These are phyloP conservation scores for Microtus richardsoni DNA, from an alignment of 2,113 vertebrate species.

Conservation along the genomic window DNA sequence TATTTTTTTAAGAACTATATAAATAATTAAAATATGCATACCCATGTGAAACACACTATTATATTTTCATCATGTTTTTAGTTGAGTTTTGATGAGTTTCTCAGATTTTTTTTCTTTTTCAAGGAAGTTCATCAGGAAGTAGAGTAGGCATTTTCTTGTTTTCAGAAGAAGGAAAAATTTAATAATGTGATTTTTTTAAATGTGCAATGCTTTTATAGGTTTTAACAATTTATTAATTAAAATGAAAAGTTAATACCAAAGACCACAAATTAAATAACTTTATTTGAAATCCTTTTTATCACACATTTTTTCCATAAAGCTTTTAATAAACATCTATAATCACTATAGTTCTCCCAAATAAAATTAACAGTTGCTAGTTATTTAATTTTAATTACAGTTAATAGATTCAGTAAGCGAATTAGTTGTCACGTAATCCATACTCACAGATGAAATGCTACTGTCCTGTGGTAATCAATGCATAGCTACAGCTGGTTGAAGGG, in stretches of 20 bases:
- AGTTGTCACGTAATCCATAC: conserved; percentile 17
- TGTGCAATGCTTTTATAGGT: background rate
- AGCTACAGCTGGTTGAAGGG: conserved; percentile 95
- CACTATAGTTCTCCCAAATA: conserved; percentile 26
- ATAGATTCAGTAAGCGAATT: conserved; percentile 38
- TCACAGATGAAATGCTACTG: conserved; percentile 27
- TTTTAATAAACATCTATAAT: conserved; percentile 58
- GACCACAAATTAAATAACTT: conserved; percentile 65
- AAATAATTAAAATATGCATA: background rate
- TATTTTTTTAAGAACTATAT: background rate
- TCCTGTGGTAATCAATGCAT: conserved; percentile 91
- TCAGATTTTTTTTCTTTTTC: background rate
- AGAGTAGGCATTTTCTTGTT: conserved; percentile 61
- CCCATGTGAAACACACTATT: background rate
- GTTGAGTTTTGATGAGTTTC: conserved; percentile 5
- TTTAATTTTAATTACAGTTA: conserved; percentile 53
- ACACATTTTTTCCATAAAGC: conserved; percentile 56
- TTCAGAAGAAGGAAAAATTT: conserved; percentile 52
- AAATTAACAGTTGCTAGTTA: conserved; percentile 47
- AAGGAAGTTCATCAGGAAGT: conserved; percentile 40
- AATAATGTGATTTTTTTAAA: background rate
- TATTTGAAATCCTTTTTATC: conserved; percentile 70
- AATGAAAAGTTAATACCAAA: conserved; percentile 60
- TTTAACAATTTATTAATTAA: conserved; percentile 2
- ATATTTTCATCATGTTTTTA: conserved; percentile 2